Percentiles rank a stretch among this genome's conserved stretches.
phyloP scores from a whole-genome alignment of 2,888 invertebrate genomes.

The Ochropacha duplaris region DNA sequence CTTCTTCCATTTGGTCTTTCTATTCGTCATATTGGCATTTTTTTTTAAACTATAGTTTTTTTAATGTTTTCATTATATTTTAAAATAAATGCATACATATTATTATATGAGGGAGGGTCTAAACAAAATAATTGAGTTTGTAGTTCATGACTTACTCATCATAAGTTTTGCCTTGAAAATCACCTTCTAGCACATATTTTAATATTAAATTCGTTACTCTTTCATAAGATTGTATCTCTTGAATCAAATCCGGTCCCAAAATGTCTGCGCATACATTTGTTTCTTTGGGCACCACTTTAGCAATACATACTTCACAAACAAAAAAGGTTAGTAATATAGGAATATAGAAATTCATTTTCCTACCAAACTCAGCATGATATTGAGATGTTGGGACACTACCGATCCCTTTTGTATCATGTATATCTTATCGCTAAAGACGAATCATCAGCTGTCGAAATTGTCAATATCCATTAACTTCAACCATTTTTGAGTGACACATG shows the following conservation, averaged over 20 bases:
- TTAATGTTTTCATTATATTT: too few relatives aligned
- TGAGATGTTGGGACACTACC: constrained; percentile 35
- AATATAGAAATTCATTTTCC: constrained; percentile 50
- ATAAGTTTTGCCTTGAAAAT: constrained; percentile 82
- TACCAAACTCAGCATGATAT: constrained; percentile 29
- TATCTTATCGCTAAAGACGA: constrained; percentile 22
- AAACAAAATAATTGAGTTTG: too few relatives aligned
- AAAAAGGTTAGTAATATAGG: constrained; percentile 41
- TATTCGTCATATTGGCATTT: too few relatives aligned
- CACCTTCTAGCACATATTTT: constrained; percentile 73
- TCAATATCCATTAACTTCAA: constrained; percentile 33
- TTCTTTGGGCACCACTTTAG: constrained; percentile 48
- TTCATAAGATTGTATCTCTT: constrained; percentile 84
- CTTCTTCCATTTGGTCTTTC: too few relatives aligned
- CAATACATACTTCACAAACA: constrained; percentile 42
- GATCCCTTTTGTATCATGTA: constrained; percentile 43
- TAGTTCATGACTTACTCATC: constrained; percentile 62
- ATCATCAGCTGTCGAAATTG: constrained; percentile 35
- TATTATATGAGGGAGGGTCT: too few relatives aligned
- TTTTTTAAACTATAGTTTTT: too few relatives aligned
- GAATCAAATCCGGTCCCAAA: constrained; percentile 69
- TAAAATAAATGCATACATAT: too few relatives aligned
- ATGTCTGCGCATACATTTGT: constrained; percentile 53
- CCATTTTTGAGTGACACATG: constrained; percentile 38
- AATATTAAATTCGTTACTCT: constrained; percentile 77